Evolutionary conservation across 2,888 invertebrate species (phyloP), one percentile per base, ranked within the genome.

Genomic region (Aspidapion aeneum): DNA sequence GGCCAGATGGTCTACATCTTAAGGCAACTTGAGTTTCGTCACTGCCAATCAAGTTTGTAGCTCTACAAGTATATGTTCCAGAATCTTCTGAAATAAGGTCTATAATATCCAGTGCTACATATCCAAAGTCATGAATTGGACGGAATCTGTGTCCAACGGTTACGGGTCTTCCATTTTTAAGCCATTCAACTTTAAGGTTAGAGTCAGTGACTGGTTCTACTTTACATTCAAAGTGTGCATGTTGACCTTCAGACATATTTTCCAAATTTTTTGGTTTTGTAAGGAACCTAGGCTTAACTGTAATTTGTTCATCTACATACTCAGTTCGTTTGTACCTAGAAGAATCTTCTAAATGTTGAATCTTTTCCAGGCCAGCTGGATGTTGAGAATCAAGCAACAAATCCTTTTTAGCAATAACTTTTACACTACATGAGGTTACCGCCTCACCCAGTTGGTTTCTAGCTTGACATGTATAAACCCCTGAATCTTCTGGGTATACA

Each of bases 71-170:
- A 79, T 98, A 99, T 19, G 90, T 86, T 57, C 94, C 97, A 0
- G 92, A 90, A 80, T 99, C 98, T 83, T 98, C 98, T 61, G 96
- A 94, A 77, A 97, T 97, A 61, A 96, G 84, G 77, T 97, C 97
- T 69, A 97, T 89, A 68, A 99, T 94, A 76, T 98, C 98, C 67
- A 99, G 84, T 17, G 98, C 97, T 19, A 98, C 98, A 77, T 97
- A 98, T 51, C 98, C 98, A 80, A 99, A 98, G 80, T 99, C 98
- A 78, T 97, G 96, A 77, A 96, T 95, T 63, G 97, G 96, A 73
- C 96, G 88, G 84, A 96, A 98, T 74, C 97, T 88, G 77, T 96
- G 96, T 57, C 96, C 97, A 77, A 96, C 89, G 18, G 93, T 95
- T 60, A 99, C 89, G 21, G 97, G 96, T 72, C 92, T 89, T 54